A percentile compares a stretch with the other conserved stretches of the same genome.
Evolutionary conservation across 2,797 vertebrate genomes (phyloP).

Genomic region (Phataginus tetradactyla): DNA sequence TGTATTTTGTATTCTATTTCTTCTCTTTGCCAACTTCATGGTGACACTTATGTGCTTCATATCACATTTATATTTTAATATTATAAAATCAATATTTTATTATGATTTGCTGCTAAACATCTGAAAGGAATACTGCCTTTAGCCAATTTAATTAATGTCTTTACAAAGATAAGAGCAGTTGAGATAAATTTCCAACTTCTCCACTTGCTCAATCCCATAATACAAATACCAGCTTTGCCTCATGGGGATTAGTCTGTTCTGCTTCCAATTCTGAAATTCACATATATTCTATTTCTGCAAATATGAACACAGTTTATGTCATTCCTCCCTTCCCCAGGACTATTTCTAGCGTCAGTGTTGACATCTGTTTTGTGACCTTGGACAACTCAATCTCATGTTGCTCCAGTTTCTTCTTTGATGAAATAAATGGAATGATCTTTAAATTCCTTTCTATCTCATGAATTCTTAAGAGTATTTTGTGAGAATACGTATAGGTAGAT

Average conservation of each 20-base stretch:
- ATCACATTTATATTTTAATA: background rate
- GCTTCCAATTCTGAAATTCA: background rate
- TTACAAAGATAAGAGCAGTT: background rate
- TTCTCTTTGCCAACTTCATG: background rate
- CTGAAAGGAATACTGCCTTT: background rate
- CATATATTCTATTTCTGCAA: background rate
- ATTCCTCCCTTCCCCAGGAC: background rate
- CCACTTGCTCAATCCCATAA: background rate
- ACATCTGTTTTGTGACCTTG: background rate
- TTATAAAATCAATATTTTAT: slow-evolving; percentile 4
- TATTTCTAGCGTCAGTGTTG: background rate
- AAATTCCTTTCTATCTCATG: background rate
- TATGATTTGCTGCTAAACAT: background rate
- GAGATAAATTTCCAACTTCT: background rate
- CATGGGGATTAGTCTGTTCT: background rate
- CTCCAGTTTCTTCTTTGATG: background rate
- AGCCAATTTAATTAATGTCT: background rate
- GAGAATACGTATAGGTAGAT: background rate
- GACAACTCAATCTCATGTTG: background rate
- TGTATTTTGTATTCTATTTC: background rate
- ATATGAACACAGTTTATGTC: background rate
- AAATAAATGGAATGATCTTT: background rate
- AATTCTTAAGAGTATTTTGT: background rate
- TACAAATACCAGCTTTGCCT: background rate
- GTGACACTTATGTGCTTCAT: background rate